These are phyloP conservation scores for Galerucella calmariensis DNA, from an alignment of 2,888 invertebrate species.

Conservation along the genomic window DNA sequence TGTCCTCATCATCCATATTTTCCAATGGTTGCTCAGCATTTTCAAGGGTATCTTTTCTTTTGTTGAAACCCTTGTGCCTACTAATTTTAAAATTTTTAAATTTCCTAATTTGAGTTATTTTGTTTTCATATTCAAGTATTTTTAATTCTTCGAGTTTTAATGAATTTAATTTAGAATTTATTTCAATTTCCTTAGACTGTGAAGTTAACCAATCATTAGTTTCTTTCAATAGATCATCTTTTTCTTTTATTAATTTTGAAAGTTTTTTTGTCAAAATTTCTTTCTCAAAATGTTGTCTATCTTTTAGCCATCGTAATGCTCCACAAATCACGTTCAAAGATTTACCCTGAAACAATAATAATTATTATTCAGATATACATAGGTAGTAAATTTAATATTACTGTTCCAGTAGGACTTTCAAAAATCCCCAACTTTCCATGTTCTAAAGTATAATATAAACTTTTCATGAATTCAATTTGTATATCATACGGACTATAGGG, in stretches of 20 bases:
- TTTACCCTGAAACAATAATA: conserved; percentile 76
- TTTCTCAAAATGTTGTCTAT: conserved; percentile 73
- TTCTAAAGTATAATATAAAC: conserved; percentile 82
- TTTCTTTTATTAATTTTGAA: conserved; percentile 67
- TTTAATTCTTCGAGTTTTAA: conserved; percentile 70
- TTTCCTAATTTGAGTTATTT: conserved; percentile 60
- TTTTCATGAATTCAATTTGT: conserved; percentile 89
- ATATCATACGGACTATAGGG: conserved; percentile 91
- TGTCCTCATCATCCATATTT: conserved; percentile 63
- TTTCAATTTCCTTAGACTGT: conserved; percentile 77
- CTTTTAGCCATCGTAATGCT: conserved; percentile 87
- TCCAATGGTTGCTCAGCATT: conserved; percentile 31
- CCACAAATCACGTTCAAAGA: conserved; percentile 95
- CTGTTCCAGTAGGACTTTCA: conserved; percentile 96
- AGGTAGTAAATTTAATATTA: conserved; percentile 60
- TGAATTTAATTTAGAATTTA: conserved; percentile 70
- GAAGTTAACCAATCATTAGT: conserved; percentile 81
- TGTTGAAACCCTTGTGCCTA: conserved; percentile 48
- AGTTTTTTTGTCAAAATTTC: conserved; percentile 68
- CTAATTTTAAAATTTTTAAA: conserved; percentile 43
- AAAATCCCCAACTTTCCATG: conserved; percentile 88
- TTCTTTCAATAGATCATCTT: conserved; percentile 62
- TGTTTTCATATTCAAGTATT: conserved; percentile 71
- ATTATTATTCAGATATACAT: conserved; percentile 7
- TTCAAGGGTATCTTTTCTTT: conserved; percentile 51